phyloP scores from a whole-genome alignment of 2,113 vertebrate species.

The Bufo gargarizans region DNA sequence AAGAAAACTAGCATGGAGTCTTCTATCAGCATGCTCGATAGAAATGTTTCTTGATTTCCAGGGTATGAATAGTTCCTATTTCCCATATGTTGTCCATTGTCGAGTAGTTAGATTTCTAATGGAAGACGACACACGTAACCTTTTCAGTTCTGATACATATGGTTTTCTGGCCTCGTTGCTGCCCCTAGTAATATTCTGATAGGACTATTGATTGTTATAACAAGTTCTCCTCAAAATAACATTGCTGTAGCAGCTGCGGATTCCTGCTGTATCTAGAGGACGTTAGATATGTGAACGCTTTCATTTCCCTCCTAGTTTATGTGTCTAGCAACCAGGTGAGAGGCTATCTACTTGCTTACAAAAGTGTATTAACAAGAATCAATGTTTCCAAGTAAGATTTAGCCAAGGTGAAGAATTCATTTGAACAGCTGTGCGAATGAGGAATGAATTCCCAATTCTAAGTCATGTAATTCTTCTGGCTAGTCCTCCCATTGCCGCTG shows the following conservation, averaged over 20 bases:
- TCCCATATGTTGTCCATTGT: not conserved
- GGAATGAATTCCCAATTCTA: conserved; percentile 32
- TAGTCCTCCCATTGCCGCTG: not conserved
- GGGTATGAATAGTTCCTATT: not conserved
- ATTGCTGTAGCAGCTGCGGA: conserved; percentile 36
- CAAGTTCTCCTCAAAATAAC: not conserved
- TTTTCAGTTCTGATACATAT: not conserved
- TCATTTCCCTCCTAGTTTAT: conserved; percentile 22
- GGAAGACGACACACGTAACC: conserved; percentile 5
- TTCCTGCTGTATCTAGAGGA: not conserved
- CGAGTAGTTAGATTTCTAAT: conserved; percentile 13
- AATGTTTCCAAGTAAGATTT: conserved; percentile 38
- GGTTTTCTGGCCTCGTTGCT: conserved; percentile 7
- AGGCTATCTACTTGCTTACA: conserved; percentile 38
- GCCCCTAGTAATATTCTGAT: conserved; percentile 28
- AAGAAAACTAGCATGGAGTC: not conserved
- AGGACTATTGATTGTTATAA: conserved; percentile 16
- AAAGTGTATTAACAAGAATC: conserved; percentile 46
- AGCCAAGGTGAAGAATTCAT: conserved; percentile 31
- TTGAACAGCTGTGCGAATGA: conserved; percentile 12
- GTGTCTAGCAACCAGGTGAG: conserved; percentile 32
- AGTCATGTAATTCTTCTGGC: not conserved
- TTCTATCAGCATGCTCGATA: not conserved
- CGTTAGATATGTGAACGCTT: conserved; percentile 30
- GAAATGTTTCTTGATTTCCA: not conserved